Conservation (phyloP, 2,888 invertebrate species). For the Trichopoda pennipes region DNA sequence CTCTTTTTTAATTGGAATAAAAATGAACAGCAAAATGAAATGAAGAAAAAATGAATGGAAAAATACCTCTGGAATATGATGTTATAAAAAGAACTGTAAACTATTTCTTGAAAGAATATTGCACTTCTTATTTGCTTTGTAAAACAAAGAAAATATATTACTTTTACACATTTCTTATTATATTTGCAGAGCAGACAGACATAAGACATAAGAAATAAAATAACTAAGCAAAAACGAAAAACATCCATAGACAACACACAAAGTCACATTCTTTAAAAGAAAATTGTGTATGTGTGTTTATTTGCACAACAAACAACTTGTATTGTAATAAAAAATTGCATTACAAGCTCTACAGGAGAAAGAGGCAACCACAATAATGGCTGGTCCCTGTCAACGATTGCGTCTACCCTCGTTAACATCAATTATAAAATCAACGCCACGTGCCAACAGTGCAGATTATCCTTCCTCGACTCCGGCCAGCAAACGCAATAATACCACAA, state of each 20-base stretch:
- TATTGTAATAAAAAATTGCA: neutral
- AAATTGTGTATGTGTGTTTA: neutral
- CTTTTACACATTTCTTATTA: slow-evolving; percentile 16
- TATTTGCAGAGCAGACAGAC: slow-evolving; percentile 17
- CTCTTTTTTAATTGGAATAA: slow-evolving; percentile 40
- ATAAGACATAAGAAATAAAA: neutral
- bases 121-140: neutral
- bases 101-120: slow-evolving; percentile 13
- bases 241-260: neutral
- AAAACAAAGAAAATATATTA: slow-evolving; percentile 11
- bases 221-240: neutral
- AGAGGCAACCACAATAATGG: slow-evolving; percentile 49
- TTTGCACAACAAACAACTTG: neutral
- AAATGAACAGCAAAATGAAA: neutral
- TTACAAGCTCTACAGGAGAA: neutral
- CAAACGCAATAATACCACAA: slow-evolving; percentile 22
- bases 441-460: slow-evolving; percentile 66
- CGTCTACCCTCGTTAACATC: slow-evolving; percentile 75
- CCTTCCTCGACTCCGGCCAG: slow-evolving; percentile 46
- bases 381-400: slow-evolving; percentile 73
- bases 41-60: too few species aligned
- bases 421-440: slow-evolving; percentile 68
- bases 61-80: neutral
- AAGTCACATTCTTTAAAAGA: neutral
- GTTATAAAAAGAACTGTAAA: neutral